phyloP scores from a whole-genome alignment of 1,140 invertebrate species.

The Eueides isabella region DNA sequence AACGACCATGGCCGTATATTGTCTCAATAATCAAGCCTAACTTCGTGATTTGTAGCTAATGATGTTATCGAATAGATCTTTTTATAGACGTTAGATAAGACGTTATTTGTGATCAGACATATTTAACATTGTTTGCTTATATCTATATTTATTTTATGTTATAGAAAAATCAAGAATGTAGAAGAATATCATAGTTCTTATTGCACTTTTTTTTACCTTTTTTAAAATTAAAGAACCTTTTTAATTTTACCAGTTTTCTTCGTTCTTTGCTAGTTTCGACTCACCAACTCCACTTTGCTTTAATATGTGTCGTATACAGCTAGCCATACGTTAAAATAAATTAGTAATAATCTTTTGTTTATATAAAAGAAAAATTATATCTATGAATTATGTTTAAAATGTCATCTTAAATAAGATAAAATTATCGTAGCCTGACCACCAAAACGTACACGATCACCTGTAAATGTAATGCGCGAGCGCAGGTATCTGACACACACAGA shows the following conservation, averaged over 20 bases:
- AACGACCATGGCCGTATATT: slow-evolving; percentile 17
- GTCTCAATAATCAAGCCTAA: slow-evolving; percentile 1
- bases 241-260: too few relatives aligned
- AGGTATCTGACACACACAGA: slow-evolving; percentile 48
- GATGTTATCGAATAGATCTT: not conserved
- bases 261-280: too few relatives aligned
- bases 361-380: too few relatives aligned
- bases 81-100: not conserved
- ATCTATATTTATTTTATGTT: too few relatives aligned
- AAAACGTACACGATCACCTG: slow-evolving; percentile 56
- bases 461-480: slow-evolving; percentile 55
- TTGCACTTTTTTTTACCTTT: too few relatives aligned
- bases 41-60: not conserved
- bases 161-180: not conserved
- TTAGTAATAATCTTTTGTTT: too few relatives aligned
- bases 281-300: too few relatives aligned
- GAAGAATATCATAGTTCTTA: too few relatives aligned
- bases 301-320: too few relatives aligned
- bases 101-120: not conserved
- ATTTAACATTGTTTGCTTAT: not conserved
- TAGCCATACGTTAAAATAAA: too few relatives aligned
- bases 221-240: too few relatives aligned
- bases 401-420: not conserved
- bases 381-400: too few relatives aligned
- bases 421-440: slow-evolving; percentile 16